A percentile compares a stretch with the other conserved stretches of the same genome.
Evolutionary conservation across 1,140 invertebrate genomes (phyloP).

Genomic region (Zaprionus gabonicus): DNA sequence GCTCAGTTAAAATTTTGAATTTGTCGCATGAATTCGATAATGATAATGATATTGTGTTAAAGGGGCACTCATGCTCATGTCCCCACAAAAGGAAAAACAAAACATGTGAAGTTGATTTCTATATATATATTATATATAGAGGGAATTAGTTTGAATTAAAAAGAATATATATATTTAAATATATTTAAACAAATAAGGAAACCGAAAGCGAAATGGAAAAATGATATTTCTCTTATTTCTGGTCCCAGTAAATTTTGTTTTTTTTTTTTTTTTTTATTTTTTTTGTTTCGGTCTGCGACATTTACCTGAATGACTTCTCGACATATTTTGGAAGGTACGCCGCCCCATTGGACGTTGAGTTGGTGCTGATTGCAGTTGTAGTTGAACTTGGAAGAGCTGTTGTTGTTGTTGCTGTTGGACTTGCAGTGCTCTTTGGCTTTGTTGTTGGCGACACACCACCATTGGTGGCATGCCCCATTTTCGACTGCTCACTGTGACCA

Average conservation of each 20-base stretch:
- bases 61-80: slow-evolving; percentile 35
- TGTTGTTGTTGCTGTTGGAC: slow-evolving; percentile 30
- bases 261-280: slow-evolving; percentile 5
- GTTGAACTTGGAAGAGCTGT: slow-evolving; percentile 5
- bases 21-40: slow-evolving; percentile 43
- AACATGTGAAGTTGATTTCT: slow-evolving; percentile 10
- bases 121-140: neutral
- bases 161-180: neutral
- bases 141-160: slow-evolving; percentile 13
- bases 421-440: slow-evolving; percentile 33
- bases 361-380: slow-evolving; percentile 29
- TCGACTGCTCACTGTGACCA: slow-evolving; percentile 24
- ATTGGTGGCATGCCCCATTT: slow-evolving; percentile 12
- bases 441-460: slow-evolving; percentile 23
- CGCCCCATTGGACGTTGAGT: slow-evolving; percentile 64
- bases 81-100: neutral
- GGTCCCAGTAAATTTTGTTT: neutral
- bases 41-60: slow-evolving; percentile 8
- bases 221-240: slow-evolving; percentile 22
- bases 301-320: slow-evolving; percentile 85
- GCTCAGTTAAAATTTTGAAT: slow-evolving; percentile 47
- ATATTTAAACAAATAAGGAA: slow-evolving; percentile 14
- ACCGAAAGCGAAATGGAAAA: slow-evolving; percentile 16
- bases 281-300: slow-evolving; percentile 46
- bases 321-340: slow-evolving; percentile 84